Base-by-base conservation (phyloP, 2,113 vertebrate genomes). In the Menura novaehollandiae region DNA sequence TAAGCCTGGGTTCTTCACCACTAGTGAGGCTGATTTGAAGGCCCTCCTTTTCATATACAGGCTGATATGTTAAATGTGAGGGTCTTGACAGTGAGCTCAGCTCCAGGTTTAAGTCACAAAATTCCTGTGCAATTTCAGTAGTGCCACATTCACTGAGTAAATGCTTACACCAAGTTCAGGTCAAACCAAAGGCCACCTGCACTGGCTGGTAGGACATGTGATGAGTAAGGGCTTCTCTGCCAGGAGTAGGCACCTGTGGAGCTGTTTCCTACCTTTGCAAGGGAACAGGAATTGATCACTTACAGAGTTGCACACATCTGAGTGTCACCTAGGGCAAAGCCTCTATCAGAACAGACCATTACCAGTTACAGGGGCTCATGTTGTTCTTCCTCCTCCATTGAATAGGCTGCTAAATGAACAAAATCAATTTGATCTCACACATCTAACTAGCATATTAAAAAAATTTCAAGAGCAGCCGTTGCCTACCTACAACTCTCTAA, bases 351-450 rank as follows among this genome's bases (percentile, higher is more conserved):
- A 79, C 58, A 89, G 51, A 49, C 44, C 0, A 0, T 39, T 76
- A 55, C 51, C 47, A 73, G 56, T 49, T 75, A 73, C 47, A 85
- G 55, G n/a, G 62, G 33, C 52, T 85, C 53, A 5, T 22, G 72
- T 55, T 92, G 33, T 76, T 74, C 53, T 69, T 90, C 68, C 60
- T 89, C 74, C 71, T 94, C 55, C 30, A 32, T 4, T 72, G 79
- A 96, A 91, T 15, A 78, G 79, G 52, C 96, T 94, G 91, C 83
- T 91, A 97, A 97, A 88, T 94, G 95, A 96, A 94, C 95, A 97
- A 93, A 94, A 91, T 37, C 86, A 89, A 86, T 92, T 73, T 84
- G 47, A 89, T 95, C 87, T 94, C 88, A 81, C 72, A 93, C 66
- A 91, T 95, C 72, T 87, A 91, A 93, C 75, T 35, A 91, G 73